Evolutionary conservation across 2,113 vertebrate species (phyloP).

Genomic region (Ophthalmolycus amberensis): DNA sequence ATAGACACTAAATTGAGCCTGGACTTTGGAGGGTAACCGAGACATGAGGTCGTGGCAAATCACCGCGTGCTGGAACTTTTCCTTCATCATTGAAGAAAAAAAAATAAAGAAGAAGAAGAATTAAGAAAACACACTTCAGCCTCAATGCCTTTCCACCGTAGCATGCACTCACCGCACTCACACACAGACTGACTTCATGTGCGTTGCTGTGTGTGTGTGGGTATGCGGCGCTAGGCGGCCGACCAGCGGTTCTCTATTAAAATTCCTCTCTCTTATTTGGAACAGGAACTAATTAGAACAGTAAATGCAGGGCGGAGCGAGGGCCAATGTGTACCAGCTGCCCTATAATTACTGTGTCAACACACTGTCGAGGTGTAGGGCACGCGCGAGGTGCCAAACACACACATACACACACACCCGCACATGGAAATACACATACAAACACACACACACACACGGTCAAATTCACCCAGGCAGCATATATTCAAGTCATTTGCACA

Average conservation of each 20-base stretch:
- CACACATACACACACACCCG: slow-evolving; percentile 40
- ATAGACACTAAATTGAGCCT: slow-evolving; percentile 54
- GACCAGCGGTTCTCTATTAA: slow-evolving; percentile 80
- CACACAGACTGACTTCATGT: slow-evolving; percentile 37
- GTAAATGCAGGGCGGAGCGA: slow-evolving; percentile 79
- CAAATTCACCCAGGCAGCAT: slow-evolving; percentile 48
- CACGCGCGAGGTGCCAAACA: slow-evolving; percentile 73
- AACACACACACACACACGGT: slow-evolving; percentile 29
- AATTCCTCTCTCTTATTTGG: slow-evolving; percentile 82
- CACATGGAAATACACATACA: slow-evolving; percentile 50
- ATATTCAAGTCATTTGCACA: slow-evolving; percentile 68
- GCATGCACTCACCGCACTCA: slow-evolving; percentile 13
- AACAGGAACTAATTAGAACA: slow-evolving; percentile 83
- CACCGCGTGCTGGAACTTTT: slow-evolving; percentile 22
- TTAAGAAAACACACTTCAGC: slow-evolving; percentile 35
- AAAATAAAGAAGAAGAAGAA: background rate
- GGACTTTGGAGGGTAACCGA: slow-evolving; percentile 28
- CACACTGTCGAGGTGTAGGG: slow-evolving; percentile 75
- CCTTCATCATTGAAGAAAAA: slow-evolving; percentile 24
- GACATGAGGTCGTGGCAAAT: slow-evolving; percentile 65
- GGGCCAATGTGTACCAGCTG: slow-evolving; percentile 80
- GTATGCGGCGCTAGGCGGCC: slow-evolving; percentile 40
- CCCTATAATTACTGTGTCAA: slow-evolving; percentile 82
- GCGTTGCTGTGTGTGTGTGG: slow-evolving; percentile 56
- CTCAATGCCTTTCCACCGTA: slow-evolving; percentile 8